Evolutionary conservation across 2,113 vertebrate genomes (phyloP), one percentile per base, ranked within the genome.

Genomic region (Zingel zingel): DNA sequence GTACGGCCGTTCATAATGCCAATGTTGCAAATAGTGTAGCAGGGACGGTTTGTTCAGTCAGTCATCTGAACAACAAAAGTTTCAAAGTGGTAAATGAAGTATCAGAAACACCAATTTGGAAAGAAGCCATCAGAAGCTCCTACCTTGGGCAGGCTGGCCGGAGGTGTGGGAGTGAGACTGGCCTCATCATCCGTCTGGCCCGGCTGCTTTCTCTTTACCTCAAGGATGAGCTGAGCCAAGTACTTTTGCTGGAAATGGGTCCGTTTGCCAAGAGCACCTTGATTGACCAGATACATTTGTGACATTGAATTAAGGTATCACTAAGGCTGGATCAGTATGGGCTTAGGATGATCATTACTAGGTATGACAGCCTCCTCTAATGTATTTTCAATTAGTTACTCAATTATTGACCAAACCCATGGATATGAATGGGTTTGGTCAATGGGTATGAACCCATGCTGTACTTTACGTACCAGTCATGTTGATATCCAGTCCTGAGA

Each of bases 201-300:
- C 66, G 12, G 4, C 15, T 13, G 94, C 80, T 95, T 92, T 76
- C 95, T 96, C 74, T 91, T 95, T 16, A 99, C 97, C 64, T 97
- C 94, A 23, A 99, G 85, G 85, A 99, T 92, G 85, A 99, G 97
- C 91, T 99, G 98, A 73, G 98, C 97, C 86, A 99, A 88, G 1
- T 94, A 96, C 84, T 96, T 98, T 90, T 99, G 95, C 93, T 99
- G 98, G 92, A 97, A 99, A 18, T 93, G 95, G 13, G 98, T 99
- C 82, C 98, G 96, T 93, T 99, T 99, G 10, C 98, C 98, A 78
- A 99, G 94, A 86, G 96, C 97, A 92, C 98, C 98, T 99, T 79
- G 9, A 91, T 76, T 68, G 88, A 56, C 6, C 56, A 67, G 27
- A 85, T 9, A 30, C 15, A 23, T 3, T 11, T 14, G 36, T 73